Evolutionary conservation across 2,888 invertebrate genomes (phyloP).

Genomic region (Drosophila pseudotalamancana): DNA sequence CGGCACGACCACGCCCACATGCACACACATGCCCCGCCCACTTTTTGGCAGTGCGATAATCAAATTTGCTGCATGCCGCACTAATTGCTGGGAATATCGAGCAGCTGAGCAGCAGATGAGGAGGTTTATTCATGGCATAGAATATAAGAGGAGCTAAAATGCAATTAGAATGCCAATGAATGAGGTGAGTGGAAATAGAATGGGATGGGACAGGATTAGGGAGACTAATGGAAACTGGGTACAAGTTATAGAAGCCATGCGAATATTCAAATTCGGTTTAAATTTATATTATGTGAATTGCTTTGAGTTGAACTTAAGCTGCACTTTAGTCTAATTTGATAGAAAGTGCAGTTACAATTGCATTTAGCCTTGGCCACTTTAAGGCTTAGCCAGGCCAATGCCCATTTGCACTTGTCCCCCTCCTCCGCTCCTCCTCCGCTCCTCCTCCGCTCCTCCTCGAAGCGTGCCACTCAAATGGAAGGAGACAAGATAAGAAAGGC

Average conservation of each 20-base stretch:
- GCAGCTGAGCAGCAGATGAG: background rate
- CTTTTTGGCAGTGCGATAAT: constrained; percentile 27
- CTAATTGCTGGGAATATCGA: constrained; percentile 42
- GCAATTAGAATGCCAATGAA: background rate
- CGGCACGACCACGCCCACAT: background rate
- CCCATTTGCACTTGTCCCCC: constrained; percentile 19
- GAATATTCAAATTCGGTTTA: background rate
- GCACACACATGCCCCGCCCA: background rate
- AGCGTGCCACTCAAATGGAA: constrained; percentile 25
- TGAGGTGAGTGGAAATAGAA: background rate
- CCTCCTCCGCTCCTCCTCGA: constrained; percentile 13
- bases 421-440: no score
- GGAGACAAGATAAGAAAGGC: constrained; percentile 35
- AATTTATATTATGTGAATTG: background rate
- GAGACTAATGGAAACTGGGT: background rate
- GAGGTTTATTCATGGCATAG: background rate
- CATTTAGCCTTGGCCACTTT: constrained; percentile 11
- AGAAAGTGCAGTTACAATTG: background rate
- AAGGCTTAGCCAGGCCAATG: constrained; percentile 11
- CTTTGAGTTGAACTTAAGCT: background rate
- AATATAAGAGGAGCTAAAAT: background rate
- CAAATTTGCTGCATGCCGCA: constrained; percentile 30
- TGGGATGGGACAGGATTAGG: background rate
- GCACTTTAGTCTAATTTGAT: background rate
- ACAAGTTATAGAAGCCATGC: no score